Evolutionary conservation across 1,140 invertebrate genomes (phyloP), one percentile per base, ranked within the genome.

Genomic region (Microplitis mediator): DNA sequence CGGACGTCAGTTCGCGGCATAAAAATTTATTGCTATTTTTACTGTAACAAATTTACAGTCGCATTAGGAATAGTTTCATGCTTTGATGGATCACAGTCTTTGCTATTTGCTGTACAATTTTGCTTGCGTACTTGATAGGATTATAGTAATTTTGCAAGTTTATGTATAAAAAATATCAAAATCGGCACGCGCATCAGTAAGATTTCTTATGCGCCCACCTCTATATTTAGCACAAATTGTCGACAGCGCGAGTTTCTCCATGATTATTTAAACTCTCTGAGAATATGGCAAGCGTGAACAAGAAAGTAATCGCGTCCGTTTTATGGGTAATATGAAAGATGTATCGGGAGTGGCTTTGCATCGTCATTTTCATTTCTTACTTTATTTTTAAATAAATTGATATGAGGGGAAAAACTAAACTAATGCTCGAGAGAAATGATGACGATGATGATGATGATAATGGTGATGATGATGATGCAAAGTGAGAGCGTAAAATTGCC

Each of bases 191-290:
- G 56, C 56, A 58, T 58, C 56, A 58, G 23, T 31, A 23, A 45
- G 16, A 58, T 58, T 9, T 58, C 5, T 6, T 31, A 58, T 31
- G 56, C 56, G 56, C 56, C 56, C 77, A 76, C 62, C 76, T 74
- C 77, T 80, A 80, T 81, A 80, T 81, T 79, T 80, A 80, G 73
- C 73, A 68, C 73, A 74, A 77, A 81, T 78, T 78, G 74, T 78
- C 77, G 69, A 75, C 35, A 65, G 35, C 70, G 39, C 70, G 74
- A 81, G 76, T 81, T 80, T 80, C 80, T 76, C 78, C 71, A 52
- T 52, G 71, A 78, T 79, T 81, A 54, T 54, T 54, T 45, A 50
- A 14, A n/a, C 13, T 13, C 9, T 9, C 23, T 9, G 56, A 58
- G 23, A 16, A 58, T 58, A 58, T 58, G 23, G 56, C 14, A 23